Evolutionary conservation across 2,888 invertebrate genomes (phyloP).

Genomic region (Lapara coniferarum): DNA sequence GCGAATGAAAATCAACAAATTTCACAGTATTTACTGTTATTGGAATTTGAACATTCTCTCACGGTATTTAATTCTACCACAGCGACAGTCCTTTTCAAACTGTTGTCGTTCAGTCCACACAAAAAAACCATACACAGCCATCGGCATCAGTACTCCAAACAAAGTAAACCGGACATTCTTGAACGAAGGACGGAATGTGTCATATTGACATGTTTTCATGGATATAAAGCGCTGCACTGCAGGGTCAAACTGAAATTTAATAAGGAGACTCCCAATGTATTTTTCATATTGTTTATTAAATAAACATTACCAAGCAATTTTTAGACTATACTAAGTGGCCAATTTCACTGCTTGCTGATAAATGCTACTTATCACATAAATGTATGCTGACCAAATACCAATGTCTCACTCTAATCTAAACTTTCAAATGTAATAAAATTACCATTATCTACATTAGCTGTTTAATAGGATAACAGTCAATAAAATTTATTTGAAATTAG

Average conservation of each 20-base stretch:
- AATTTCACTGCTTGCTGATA: not conserved
- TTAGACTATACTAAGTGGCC: not conserved
- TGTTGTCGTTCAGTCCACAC: constrained; percentile 75
- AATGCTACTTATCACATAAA: too few relatives aligned
- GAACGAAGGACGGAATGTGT: constrained; percentile 85
- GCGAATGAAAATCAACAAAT: not conserved
- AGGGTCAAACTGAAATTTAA: constrained; percentile 87
- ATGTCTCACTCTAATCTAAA: too few relatives aligned
- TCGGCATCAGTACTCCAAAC: constrained; percentile 77
- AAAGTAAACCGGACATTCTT: constrained; percentile 75
- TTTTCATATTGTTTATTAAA: not conserved
- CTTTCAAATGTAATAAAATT: too few relatives aligned
- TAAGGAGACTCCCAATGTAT: too few relatives aligned
- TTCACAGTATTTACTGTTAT: not conserved
- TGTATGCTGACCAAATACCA: too few relatives aligned
- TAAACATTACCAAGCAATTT: too few relatives aligned
- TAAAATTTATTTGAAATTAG: too few relatives aligned
- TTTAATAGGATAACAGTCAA: too few relatives aligned
- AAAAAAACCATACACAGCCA: constrained; percentile 74
- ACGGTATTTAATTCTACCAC: constrained; percentile 88
- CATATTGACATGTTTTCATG: constrained; percentile 84
- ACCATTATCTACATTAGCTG: too few relatives aligned
- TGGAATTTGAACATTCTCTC: constrained; percentile 86
- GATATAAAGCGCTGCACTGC: constrained; percentile 88
- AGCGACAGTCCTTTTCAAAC: constrained; percentile 82